Evolutionary conservation across 2,797 vertebrate genomes (phyloP), one percentile per base, ranked within the genome.

Genomic region (Enteromius mattozi): DNA sequence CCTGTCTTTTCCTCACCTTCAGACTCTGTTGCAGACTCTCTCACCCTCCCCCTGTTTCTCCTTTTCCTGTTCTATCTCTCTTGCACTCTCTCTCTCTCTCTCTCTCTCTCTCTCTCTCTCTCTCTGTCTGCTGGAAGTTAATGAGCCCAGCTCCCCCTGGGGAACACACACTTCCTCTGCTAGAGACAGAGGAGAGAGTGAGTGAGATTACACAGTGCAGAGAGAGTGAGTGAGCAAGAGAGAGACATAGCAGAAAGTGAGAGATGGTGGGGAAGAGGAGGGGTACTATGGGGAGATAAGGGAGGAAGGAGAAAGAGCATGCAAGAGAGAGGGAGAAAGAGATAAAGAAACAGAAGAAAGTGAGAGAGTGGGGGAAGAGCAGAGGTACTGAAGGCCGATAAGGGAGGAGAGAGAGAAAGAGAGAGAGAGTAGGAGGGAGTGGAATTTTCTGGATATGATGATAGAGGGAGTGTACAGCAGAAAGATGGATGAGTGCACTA

Each of bases 241-340:
- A 87, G 49, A 87, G 84, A 88, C 82, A 84, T 85, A 85, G 89
- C 83, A 87, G 82, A 82, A 87, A 85, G 82, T 84, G 82, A 78
- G 82, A 85, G 85, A 84, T 87, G 86, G 85, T 87, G 75, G 84
- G 85, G 70, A 87, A 86, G 80, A 83, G 82, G 87, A 86, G 83
- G 85, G 80, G 90, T 88, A 90, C 85, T 86, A 89, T 88, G 81
- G 89, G 88, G 81, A 89, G 88, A 92, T 85, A 87, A 87, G 80
- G 81, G 35, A 85, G 56, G 47, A 70, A 81, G 88, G 42, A 80
- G 77, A 79, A 66, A 88, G 83, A 88, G 81, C 90, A 88, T 91
- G 88, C 92, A 91, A 91, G 90, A 90, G 92, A 91, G 89, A 91
- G 91, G 89, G 88, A 91, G 89, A 91, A 88, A 90, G 91, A 90